phyloP scores from a whole-genome alignment of 2,797 vertebrate genomes.

The Erethizon dorsatum region DNA sequence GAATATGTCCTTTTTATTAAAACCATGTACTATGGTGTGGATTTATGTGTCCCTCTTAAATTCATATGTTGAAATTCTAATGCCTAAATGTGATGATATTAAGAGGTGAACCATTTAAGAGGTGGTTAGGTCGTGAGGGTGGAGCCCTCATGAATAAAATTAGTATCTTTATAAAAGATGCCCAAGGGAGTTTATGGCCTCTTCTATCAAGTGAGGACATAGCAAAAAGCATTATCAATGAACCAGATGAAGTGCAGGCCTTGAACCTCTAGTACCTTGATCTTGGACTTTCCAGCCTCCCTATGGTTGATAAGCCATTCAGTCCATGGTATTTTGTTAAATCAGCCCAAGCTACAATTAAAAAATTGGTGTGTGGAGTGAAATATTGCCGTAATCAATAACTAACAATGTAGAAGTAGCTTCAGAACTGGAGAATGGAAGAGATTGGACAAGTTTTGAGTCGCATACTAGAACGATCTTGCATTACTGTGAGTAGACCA shows the following conservation, averaged over 20 bases:
- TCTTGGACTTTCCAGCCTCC: background rate
- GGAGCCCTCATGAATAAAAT: background rate
- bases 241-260: background rate
- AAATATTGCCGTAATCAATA: no score
- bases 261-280: background rate
- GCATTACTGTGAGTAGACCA: background rate
- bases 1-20: background rate
- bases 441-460: background rate
- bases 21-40: background rate
- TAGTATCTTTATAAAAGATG: background rate
- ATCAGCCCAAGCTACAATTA: background rate
- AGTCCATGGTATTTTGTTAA: background rate
- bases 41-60: background rate
- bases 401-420: background rate
- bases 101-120: background rate
- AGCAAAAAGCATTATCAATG: background rate
- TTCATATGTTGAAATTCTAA: background rate
- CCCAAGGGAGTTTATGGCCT: background rate
- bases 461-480: background rate
- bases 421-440: background rate
- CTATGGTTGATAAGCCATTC: fast-evolving
- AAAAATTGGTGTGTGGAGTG: background rate
- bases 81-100: background rate
- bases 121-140: background rate
- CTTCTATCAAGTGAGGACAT: background rate